phyloP scores from a whole-genome alignment of 2,113 vertebrate species.

The Lichenostomus cassidix region DNA sequence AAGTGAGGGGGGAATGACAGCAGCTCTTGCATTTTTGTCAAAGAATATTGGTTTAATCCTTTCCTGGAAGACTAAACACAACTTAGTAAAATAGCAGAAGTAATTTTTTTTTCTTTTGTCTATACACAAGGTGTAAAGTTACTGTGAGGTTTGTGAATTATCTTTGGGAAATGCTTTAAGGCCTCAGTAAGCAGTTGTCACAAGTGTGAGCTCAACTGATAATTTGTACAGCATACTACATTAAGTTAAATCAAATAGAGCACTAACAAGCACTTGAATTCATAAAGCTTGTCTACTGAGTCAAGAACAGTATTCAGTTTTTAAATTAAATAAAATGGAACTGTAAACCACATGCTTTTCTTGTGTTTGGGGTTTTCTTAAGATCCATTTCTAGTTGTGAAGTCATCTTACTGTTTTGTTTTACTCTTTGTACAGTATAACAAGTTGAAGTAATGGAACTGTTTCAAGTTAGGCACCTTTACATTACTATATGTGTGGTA shows the following conservation, averaged over 20 bases:
- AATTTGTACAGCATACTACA: background rate
- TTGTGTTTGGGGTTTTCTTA: background rate
- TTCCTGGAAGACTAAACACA: background rate
- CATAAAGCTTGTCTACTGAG: background rate
- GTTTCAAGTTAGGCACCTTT: background rate
- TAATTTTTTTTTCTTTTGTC: background rate
- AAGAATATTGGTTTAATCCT: background rate
- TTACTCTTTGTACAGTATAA: background rate
- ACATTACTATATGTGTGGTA: background rate
- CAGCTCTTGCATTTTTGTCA: background rate
- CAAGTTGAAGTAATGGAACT: background rate
- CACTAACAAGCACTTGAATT: background rate
- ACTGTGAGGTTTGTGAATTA: background rate
- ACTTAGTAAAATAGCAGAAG: background rate
- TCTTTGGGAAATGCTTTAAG: background rate
- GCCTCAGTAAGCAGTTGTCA: background rate
- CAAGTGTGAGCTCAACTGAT: background rate
- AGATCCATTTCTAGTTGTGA: background rate
- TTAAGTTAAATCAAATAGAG: background rate
- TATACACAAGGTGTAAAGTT: background rate
- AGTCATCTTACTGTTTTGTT: background rate
- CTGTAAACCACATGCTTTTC: background rate
- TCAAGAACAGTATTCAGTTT: background rate
- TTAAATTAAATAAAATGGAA: background rate
- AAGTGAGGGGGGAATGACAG: background rate